Evolutionary conservation across 1,140 invertebrate genomes (phyloP), one percentile per base, ranked within the genome.

Genomic region (Myzus persicae): DNA sequence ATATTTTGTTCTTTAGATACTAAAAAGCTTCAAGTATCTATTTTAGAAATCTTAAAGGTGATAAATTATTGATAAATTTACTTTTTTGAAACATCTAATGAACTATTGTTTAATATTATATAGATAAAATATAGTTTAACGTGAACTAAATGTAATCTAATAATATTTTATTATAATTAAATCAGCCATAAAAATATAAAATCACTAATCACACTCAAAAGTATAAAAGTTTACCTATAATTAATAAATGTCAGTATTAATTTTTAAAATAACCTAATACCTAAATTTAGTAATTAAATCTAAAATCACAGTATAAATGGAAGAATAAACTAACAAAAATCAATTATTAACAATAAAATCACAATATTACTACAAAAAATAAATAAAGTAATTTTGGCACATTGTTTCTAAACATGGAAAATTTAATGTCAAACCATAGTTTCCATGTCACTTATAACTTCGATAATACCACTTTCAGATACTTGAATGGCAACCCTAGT

Each of bases 381-480:
- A 22, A 82, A 87, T 24, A 54, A 38, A 89, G 20, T 59, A 40
- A 59, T 31, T 40, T 67, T 90, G 89, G 89, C 89, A 90, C 89
- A 90, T 67, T 0, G 31, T 59, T 38, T 67, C 31, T 59, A 54
- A 40, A 89, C 24, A 40, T 67, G 8, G 36, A 9, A 76, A 46
- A 18, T 48, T 85, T 93, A 46, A 40, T 93, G 81, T 93, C 93
- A 94, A 91, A 94, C 94, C 87, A 94, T 94, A 6, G 94, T 94
- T 93, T 94, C 94, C 67, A 94, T 94, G 85, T 94, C 94, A 67
- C 94, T 94, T 76, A 94, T 94, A 84, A 94, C 94, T 94, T 94
- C 93, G 59, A 94, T 94, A 36, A 94, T 94, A 31, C 94, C 94
- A 94, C 94, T 94, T 93, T 94, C 94, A 93, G 94, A 94, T n/a